Evolutionary conservation across 1,140 invertebrate genomes (phyloP).

Genomic region (Adoxophyes honmai): DNA sequence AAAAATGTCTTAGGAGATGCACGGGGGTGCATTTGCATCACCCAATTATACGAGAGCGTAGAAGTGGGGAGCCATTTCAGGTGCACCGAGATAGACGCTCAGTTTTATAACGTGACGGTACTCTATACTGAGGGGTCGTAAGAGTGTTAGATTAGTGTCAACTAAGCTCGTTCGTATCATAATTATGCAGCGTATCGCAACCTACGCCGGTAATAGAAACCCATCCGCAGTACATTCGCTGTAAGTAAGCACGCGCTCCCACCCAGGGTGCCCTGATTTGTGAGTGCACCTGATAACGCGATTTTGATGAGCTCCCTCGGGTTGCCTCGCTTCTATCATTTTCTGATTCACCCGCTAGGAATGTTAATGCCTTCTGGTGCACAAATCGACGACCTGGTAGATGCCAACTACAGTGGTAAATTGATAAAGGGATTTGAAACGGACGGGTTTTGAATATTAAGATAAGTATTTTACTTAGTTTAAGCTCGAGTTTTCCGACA

Average conservation of each 20-base stretch:
- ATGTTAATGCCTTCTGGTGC: constrained; percentile 11
- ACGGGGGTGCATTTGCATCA: constrained; percentile 43
- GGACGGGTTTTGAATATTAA: background rate
- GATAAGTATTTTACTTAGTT: too few species aligned
- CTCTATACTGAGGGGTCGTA: constrained; percentile 23
- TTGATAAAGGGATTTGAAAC: background rate
- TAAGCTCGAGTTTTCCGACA: too few species aligned
- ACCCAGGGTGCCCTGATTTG: constrained; percentile 23
- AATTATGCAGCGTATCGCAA: background rate
- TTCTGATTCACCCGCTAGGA: constrained; percentile 16
- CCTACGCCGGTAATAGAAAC: background rate
- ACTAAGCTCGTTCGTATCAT: background rate
- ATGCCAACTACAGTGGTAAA: constrained; percentile 5
- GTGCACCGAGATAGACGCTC: constrained; percentile 22
- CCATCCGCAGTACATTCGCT: background rate
- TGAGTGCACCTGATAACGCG: constrained; percentile 36
- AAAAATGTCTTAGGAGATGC: constrained; percentile 45
- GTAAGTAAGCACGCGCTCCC: constrained; percentile 9
- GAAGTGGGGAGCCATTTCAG: constrained; percentile 17
- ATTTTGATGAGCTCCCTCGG: constrained; percentile 33
- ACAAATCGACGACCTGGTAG: constrained; percentile 7
- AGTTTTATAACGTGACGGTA: constrained; percentile 31
- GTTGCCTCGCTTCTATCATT: constrained; percentile 18
- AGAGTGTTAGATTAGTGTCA: background rate
- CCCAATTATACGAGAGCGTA: constrained; percentile 35